Conservation (phyloP, 2,888 invertebrate species). For the Cotesia congregata region DNA sequence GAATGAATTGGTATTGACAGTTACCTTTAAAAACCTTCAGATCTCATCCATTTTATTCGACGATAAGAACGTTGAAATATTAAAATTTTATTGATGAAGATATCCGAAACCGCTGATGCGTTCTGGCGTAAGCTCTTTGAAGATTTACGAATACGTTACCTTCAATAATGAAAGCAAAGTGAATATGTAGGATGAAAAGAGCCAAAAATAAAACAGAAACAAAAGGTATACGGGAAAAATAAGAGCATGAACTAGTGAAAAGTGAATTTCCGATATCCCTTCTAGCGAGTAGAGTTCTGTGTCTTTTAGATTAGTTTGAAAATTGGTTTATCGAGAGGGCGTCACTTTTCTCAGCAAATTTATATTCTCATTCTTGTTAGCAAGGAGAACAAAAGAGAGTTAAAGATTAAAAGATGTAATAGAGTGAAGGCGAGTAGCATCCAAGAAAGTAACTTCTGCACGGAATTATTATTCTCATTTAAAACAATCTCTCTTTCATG, state of each 20-base stretch:
- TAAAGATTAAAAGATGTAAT: constrained; percentile 19
- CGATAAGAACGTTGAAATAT: too few species aligned
- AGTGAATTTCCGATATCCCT: constrained; percentile 44
- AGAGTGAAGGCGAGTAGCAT: constrained; percentile 9
- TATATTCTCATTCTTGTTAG: constrained; percentile 19
- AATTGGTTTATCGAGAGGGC: constrained; percentile 52
- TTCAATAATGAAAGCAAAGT: neutral
- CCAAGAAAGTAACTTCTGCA: neutral
- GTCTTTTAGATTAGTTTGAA: constrained; percentile 53
- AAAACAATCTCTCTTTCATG: neutral
- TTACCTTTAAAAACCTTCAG: neutral
- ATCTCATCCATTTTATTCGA: too few species aligned
- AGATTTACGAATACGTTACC: too few species aligned
- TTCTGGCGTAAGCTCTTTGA: too few species aligned
- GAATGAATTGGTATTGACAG: neutral
- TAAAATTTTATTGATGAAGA: too few species aligned
- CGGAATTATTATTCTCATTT: constrained; percentile 5
- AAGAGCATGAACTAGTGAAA: constrained; percentile 30
- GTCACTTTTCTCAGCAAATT: constrained; percentile 43
- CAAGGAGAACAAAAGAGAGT: constrained; percentile 3
- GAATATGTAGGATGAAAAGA: neutral
- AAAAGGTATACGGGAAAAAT: neutral
- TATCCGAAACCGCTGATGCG: too few species aligned
- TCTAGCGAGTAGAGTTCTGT: constrained; percentile 46
- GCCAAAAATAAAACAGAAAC: neutral